phyloP scores from a whole-genome alignment of 2,797 vertebrate species.

The Hippopotamyrus pictus region DNA sequence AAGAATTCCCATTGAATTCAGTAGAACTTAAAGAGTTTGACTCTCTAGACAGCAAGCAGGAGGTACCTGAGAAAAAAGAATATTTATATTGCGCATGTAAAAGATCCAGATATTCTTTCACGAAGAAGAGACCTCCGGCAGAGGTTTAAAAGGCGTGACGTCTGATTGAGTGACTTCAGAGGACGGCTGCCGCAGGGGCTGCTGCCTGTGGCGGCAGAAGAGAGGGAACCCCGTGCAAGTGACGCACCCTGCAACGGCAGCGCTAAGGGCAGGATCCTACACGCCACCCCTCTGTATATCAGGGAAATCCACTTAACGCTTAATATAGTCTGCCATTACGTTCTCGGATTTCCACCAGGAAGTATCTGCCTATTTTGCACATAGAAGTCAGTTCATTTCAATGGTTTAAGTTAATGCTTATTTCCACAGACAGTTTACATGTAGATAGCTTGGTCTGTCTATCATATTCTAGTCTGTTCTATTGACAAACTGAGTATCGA shows the following conservation, averaged over 20 bases:
- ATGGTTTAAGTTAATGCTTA: background rate
- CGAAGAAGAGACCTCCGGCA: background rate
- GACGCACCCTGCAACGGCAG: background rate
- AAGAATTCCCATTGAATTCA: background rate
- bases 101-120: background rate
- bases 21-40: background rate
- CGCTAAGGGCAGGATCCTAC: background rate
- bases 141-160: background rate
- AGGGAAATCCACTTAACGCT: background rate
- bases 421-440: background rate
- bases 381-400: background rate
- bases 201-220: background rate
- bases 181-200: background rate
- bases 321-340: background rate
- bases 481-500: slow-evolving; percentile 39
- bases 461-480: slow-evolving; percentile 17
- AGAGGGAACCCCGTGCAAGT: background rate
- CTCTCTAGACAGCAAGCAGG: background rate
- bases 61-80: background rate
- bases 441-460: slow-evolving; percentile 26
- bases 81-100: background rate
- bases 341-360: background rate
- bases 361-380: background rate
- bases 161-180: background rate
- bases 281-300: background rate